Evolutionary conservation across 2,113 vertebrate genomes (phyloP), one percentile per base, ranked within the genome.

Genomic region (Pristiophorus japonicus): DNA sequence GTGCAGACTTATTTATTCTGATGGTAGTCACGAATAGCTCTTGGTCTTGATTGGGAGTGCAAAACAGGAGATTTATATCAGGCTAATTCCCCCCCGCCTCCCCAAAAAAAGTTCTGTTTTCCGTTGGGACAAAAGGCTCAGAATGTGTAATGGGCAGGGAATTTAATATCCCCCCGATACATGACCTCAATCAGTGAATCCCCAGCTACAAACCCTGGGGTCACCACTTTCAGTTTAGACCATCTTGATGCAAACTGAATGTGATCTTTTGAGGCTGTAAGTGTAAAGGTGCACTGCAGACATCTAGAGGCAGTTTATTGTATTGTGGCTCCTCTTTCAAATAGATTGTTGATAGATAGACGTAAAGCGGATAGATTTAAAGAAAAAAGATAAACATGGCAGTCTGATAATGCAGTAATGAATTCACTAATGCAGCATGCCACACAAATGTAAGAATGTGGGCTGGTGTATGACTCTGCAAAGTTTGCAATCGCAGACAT

Each of bases 241-340:
- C 59, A 92, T n/a, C 88, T 63, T 92, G 59, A 92, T 92, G 30
- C 88, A 92, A 92, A 92, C 55, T 92, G 16, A 84, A 42, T 42
- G 78, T 18, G n/a, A 63, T 92, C 88, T 92, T 92, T 92, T 18
- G 59, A 63, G n/a, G 27, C 59, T 63, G 88, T 63, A 34, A 63
- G 30, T n/a, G 63, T 92, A 22, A 92, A 92, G 38, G 30, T 16
- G 55, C 45, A 87, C 45, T 20, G 84, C 84, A 87, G 84, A 87
- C 84, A 87, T 87, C 84, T 87, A 51, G 84, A 87, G 84, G 84
- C 84, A 87, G 84, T 51, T 51, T 51, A 87, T 47, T 87, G 81
- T 85, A 66, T 66, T 66, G 18, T 66, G 62, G 62, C 62, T 63
- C 62, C 65, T 66, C 14, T 67, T 67, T 24, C 5, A 87, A 87